Base-by-base conservation (phyloP, 2,797 vertebrate species). In the Chelonia mydas region DNA sequence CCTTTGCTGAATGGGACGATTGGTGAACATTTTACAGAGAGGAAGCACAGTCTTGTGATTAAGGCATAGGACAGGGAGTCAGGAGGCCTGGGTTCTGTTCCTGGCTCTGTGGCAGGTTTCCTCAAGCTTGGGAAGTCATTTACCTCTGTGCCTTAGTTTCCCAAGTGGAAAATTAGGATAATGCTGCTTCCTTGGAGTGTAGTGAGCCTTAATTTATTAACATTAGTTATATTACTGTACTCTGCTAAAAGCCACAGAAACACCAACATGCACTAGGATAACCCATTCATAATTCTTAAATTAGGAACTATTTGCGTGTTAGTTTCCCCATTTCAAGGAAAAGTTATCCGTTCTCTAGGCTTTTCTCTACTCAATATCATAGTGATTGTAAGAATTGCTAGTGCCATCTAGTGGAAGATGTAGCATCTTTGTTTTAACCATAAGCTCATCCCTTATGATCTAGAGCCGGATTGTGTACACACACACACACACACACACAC, bases 301-400 rank as follows among this genome's bases (percentile, higher is more conserved):
- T 47, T 11, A 12, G 41, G 81, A 61, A 45, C 11, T 31, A 17
- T 31, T 10, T 2, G 27, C 1, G 1, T 0, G 1, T 0, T 0
- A 45, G 0, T 8, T 16, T 5, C 23, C 28, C 0, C 0, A 15
- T 31, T 49, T 49, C 13, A 49, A 9, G 45, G 47, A 31, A 49
- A 77, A 15, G 13, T 27, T 49, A 77, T 13, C 25, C 5, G 5
- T 28, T 49, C 45, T 47, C 45, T 49, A 49, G 23, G 12, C 25
- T 28, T 41, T 23, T 72, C 17, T 37, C 19, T 41, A 25, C 74
- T 77, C 25, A 7, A 4, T 47, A 49, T 31, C 59, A 25, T 21
- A 45, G 13, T 50, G 59, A 68, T 77, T 11, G 12, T 47, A 68
- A 87, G 31, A 55, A 54, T 78, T 76, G 31, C 74, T 79, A 81